Evolutionary conservation across 2,797 vertebrate species (phyloP).

Genomic region (Coluber constrictor): DNA sequence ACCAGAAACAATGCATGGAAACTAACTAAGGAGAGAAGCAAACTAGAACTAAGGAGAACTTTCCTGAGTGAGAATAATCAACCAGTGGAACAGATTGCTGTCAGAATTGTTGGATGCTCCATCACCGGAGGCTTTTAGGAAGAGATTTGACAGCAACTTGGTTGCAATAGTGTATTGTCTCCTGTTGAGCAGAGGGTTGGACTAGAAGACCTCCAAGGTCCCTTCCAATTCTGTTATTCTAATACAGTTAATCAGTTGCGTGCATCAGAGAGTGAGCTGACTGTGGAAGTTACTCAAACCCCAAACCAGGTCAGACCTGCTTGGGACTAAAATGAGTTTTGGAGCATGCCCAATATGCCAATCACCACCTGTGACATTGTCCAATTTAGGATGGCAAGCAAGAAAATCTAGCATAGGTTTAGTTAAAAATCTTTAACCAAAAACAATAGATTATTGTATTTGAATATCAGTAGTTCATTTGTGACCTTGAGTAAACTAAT

Average conservation of each 20-base stretch:
- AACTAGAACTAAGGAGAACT: background rate
- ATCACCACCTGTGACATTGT: background rate
- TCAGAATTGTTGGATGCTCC: background rate
- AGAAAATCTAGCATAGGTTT: background rate
- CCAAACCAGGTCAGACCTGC: background rate
- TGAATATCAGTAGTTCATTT: background rate
- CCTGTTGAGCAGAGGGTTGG: background rate
- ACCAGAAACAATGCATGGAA: background rate
- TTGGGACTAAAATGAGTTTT: background rate
- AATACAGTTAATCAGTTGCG: background rate
- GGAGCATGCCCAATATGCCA: background rate
- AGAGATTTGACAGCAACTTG: background rate
- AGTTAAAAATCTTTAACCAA: background rate
- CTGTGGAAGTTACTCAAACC: background rate
- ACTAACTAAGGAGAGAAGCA: background rate
- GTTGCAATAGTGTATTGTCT: background rate
- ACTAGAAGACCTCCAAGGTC: background rate
- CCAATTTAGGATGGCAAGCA: background rate
- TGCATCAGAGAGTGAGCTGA: background rate
- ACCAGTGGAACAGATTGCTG: background rate
- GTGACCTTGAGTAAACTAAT: background rate
- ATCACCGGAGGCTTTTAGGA: background rate
- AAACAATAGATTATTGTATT: background rate
- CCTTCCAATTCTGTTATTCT: background rate
- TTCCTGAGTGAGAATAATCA: background rate